Conservation (phyloP, 2,797 vertebrate species). For the Cyclopterus lumpus region DNA sequence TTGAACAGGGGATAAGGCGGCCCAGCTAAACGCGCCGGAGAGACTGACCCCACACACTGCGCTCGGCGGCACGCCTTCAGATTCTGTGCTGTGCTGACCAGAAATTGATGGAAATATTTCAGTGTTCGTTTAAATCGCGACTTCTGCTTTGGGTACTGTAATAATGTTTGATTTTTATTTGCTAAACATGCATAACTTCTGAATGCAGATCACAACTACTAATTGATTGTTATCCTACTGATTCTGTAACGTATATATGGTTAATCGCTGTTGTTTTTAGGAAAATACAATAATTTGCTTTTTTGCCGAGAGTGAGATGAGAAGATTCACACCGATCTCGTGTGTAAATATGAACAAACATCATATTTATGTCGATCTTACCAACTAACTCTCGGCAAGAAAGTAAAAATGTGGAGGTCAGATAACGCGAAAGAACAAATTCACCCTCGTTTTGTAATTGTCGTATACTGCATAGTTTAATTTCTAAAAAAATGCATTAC, state of each 20-base stretch:
- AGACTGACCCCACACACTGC: slow-evolving; percentile 69
- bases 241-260: too few relatives aligned
- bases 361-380: not conserved
- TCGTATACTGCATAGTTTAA: too few relatives aligned
- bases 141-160: slow-evolving; percentile 40
- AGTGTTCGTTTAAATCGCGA: slow-evolving; percentile 60
- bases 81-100: slow-evolving; percentile 38
- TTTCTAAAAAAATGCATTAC: too few relatives aligned
- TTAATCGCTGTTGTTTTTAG: slow-evolving; percentile 8
- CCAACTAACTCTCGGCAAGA: too few relatives aligned
- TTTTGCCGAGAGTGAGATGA: not conserved
- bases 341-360: not conserved
- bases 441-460: not conserved
- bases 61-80: slow-evolving; percentile 53
- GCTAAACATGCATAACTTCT: slow-evolving; percentile 13
- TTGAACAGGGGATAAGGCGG: slow-evolving; percentile 70
- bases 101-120: slow-evolving; percentile 59
- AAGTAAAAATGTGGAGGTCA: not conserved
- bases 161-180: not conserved
- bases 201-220: slow-evolving; percentile 16
- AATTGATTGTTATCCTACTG: not conserved
- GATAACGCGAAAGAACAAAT: not conserved
- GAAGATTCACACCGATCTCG: not conserved
- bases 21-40: slow-evolving; percentile 67
- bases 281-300: not conserved